Evolutionary conservation across 2,888 invertebrate species (phyloP).

Genomic region (Aphodius granarius): DNA sequence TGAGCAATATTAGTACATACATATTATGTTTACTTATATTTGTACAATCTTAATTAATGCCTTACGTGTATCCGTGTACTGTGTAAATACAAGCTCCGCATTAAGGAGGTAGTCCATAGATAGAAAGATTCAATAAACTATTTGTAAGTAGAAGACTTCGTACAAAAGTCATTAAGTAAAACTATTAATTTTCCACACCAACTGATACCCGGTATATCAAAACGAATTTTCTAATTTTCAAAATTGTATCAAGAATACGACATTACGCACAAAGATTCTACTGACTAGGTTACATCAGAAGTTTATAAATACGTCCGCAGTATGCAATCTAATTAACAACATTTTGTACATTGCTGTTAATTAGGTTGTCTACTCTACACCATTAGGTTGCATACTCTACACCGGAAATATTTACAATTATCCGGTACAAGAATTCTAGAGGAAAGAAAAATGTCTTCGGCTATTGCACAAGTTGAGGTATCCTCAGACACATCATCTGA

Average conservation of each 20-base stretch:
- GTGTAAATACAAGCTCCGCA: not conserved
- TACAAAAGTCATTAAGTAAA: not conserved
- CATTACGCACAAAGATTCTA: not conserved
- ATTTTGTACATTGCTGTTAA: too few relatives aligned
- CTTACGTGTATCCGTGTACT: not conserved
- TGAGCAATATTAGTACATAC: conserved; percentile 18
- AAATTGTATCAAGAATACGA: not conserved
- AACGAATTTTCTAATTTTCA: not conserved
- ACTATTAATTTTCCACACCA: not conserved
- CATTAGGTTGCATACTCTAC: too few relatives aligned
- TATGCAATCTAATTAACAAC: too few relatives aligned
- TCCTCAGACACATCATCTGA: not conserved
- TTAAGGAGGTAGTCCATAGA: not conserved
- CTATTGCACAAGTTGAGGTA: not conserved
- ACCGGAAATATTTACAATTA: too few relatives aligned
- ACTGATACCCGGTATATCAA: not conserved
- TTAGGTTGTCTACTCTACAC: too few relatives aligned
- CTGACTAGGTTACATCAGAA: conserved; percentile 7
- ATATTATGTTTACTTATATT: conserved; percentile 7
- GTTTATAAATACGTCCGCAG: too few relatives aligned
- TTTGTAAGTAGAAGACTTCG: not conserved
- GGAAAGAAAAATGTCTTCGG: not conserved
- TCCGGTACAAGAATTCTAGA: not conserved
- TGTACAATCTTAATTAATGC: conserved; percentile 16
- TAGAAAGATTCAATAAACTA: not conserved